Percentiles rank a stretch among this genome's conserved stretches.
Evolutionary conservation across 2,797 vertebrate genomes (phyloP).

Genomic region (Argyrosomus regius): DNA sequence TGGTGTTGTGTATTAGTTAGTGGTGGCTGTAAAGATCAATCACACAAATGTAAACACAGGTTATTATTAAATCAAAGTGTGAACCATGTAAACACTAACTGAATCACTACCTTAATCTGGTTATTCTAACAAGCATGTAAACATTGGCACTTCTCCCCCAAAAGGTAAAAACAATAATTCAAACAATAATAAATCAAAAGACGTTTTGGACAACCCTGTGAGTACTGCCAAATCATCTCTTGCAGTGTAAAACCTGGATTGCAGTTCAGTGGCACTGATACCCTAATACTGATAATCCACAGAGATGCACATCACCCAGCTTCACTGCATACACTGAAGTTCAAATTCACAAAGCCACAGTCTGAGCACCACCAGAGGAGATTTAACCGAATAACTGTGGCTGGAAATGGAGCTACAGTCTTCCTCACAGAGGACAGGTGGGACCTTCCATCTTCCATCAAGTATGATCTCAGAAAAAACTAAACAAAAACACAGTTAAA

Average conservation of each 20-base stretch:
- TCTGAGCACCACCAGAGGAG: constrained; percentile 48
- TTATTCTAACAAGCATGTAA: constrained; percentile 10
- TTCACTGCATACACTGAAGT: constrained; percentile 52
- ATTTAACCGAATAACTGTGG: constrained; percentile 27
- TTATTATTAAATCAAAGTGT: background rate
- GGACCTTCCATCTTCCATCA: constrained; percentile 31
- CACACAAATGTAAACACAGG: background rate
- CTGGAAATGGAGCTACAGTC: constrained; percentile 40
- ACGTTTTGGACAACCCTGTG: constrained; percentile 59
- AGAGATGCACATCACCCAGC: constrained; percentile 53
- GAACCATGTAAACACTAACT: constrained; percentile 9
- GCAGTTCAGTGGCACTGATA: constrained; percentile 54
- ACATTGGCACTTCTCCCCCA: background rate
- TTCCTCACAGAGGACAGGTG: constrained; percentile 84
- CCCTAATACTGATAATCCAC: constrained; percentile 71
- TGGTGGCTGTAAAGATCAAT: background rate
- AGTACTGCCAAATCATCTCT: constrained; percentile 75
- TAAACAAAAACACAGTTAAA: background rate
- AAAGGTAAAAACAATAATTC: background rate
- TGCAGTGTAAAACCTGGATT: constrained; percentile 51
- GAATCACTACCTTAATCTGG: background rate
- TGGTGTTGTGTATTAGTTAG: background rate
- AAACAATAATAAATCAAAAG: constrained; percentile 52
- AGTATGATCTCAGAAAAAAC: constrained; percentile 32
- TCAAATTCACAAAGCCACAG: constrained; percentile 55